Evolutionary conservation across 2,888 invertebrate species (phyloP), one percentile per base, ranked within the genome.

Genomic region (Andrena fulva): DNA sequence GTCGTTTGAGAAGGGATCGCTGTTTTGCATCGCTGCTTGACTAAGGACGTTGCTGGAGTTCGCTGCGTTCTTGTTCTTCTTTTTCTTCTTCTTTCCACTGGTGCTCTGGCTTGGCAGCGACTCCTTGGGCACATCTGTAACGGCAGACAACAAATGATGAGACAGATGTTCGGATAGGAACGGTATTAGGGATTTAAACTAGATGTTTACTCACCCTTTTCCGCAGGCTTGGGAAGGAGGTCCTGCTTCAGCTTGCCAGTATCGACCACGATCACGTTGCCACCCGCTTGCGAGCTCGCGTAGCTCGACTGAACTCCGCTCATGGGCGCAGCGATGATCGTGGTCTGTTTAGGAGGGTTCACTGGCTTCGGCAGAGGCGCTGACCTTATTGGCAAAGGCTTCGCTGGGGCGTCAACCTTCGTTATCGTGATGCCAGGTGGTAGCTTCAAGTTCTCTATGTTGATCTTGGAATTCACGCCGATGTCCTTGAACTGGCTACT

Each of bases 361-460:
- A 90, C 90, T 3, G 92, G 91, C 75, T 93, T 93, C 2, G 91
- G 91, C 82, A 92, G 85, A 1, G 91, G 90, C 0, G 91, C 88
- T 2, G 93, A 90, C 85, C 91, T 93, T 12, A 93, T 90, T 0
- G 93, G 93, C 48, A 93, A 84, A 24, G 90, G 91, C 69, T 92
- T 93, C 1, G 90, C 87, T 1, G 94, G 94, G 2, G 92, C 93
- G 70, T 96, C 96, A 0, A 97, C 97, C 79, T 97, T 95, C 0
- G 97, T 97, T 54, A 97, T 95, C 0, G 97, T 97, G 63, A 97
- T 97, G n/a, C 97, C 97, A 0, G 97, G 97, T 0, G 97, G 97
- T 60, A 97, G 82, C 77, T 93, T 94, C 20, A 94, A 87, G 88
- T 93, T 93, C 79, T 93, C 94, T 66, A 94, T 94, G 74, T 92